These are phyloP conservation scores for Psylliodes chrysocephalus DNA, from an alignment of 2,888 invertebrate genomes.

Conservation along the genomic window DNA sequence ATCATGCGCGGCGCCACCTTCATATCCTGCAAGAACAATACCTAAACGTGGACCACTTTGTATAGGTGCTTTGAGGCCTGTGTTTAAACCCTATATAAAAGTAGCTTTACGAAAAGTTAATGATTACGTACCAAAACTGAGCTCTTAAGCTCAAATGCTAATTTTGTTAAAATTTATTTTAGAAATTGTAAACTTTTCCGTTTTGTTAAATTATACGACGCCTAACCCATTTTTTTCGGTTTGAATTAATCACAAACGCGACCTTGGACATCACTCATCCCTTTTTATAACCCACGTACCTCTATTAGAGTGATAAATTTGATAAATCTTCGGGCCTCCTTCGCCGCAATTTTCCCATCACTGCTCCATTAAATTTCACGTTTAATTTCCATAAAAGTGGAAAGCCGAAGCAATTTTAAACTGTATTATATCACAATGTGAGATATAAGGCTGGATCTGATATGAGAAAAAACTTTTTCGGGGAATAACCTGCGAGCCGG, in stretches of 20 bases:
- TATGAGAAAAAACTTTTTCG: slow-evolving; percentile 1
- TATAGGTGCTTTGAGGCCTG: too few relatives aligned
- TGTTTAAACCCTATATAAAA: too few relatives aligned
- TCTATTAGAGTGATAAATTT: slow-evolving; percentile 30
- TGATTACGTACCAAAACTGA: too few relatives aligned
- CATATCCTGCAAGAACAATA: too few relatives aligned
- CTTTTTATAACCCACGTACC: slow-evolving; percentile 17
- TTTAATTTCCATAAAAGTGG: slow-evolving; percentile 29
- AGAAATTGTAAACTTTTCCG: too few relatives aligned
- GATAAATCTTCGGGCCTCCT: slow-evolving; percentile 21
- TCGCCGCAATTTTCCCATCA: slow-evolving; percentile 17
- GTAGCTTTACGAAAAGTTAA: too few relatives aligned
- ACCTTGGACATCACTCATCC: slow-evolving; percentile 15
- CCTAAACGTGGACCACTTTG: too few relatives aligned
- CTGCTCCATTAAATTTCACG: slow-evolving; percentile 24
- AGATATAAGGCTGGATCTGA: slow-evolving; percentile 17
- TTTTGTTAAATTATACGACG: background rate
- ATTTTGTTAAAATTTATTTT: too few relatives aligned
- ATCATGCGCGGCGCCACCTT: too few relatives aligned
- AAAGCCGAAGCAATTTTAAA: slow-evolving; percentile 27
- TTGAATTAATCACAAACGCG: slow-evolving; percentile 2
- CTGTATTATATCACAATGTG: slow-evolving; percentile 28
- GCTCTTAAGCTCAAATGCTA: too few relatives aligned
- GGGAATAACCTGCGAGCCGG: background rate
- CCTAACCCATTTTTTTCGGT: slow-evolving; percentile 13